A percentile compares a stretch with the other conserved stretches of the same genome.
Evolutionary conservation across 2,113 vertebrate species (phyloP).

Genomic region (Odontophorus gujanensis): DNA sequence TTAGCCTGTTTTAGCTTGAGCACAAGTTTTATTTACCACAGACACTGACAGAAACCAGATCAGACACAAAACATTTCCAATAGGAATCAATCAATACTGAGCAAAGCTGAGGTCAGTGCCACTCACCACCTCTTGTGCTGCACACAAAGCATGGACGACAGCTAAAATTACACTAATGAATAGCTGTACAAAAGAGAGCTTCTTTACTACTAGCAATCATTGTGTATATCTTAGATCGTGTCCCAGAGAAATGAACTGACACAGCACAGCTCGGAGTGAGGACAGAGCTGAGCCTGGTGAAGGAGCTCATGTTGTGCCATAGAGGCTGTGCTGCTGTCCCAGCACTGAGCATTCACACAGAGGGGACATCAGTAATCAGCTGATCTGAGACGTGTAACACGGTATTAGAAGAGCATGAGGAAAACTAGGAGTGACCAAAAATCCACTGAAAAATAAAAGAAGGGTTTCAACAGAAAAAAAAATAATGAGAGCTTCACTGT

Average conservation of each 20-base stretch:
- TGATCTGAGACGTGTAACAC: rapidly evolving
- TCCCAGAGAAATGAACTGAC: not conserved
- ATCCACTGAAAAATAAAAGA: not conserved
- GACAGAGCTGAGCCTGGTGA: not conserved
- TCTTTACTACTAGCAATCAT: not conserved
- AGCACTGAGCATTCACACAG: not conserved
- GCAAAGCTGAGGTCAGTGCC: rapidly evolving
- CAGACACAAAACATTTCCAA: rapidly evolving
- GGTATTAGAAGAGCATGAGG: not conserved
- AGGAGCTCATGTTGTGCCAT: not conserved
- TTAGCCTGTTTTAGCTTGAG: not conserved
- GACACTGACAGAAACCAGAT: not conserved
- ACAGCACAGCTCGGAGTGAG: not conserved
- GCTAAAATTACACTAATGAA: not conserved
- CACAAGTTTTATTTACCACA: not conserved
- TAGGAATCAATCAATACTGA: not conserved
- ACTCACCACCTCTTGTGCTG: not conserved
- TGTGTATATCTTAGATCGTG: not conserved
- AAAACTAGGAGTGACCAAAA: not conserved
- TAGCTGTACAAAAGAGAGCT: not conserved
- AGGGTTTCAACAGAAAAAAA: not conserved
- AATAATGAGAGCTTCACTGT: not conserved
- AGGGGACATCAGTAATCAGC: not conserved
- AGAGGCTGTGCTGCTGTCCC: not conserved
- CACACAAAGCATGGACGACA: not conserved